These are phyloP conservation scores for Cheilosia soror DNA, from an alignment of 2,888 invertebrate species.

Conservation along the genomic window DNA sequence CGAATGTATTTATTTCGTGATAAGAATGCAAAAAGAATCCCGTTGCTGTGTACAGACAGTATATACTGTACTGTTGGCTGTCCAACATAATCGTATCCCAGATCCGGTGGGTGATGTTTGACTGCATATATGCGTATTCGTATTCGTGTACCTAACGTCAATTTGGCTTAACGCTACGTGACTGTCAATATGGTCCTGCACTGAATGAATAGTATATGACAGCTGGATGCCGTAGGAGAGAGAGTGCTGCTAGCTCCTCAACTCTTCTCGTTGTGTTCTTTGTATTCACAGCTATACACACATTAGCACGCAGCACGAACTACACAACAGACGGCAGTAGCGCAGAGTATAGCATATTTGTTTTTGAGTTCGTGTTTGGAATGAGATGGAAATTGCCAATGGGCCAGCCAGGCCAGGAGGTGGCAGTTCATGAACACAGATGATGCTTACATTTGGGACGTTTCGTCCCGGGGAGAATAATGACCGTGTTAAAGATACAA, in stretches of 20 bases:
- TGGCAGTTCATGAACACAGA: constrained; percentile 56
- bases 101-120: constrained; percentile 3
- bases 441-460: constrained; percentile 19
- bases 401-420: constrained; percentile 22
- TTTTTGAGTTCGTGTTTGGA: constrained; percentile 41
- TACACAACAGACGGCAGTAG: not conserved
- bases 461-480: constrained; percentile 44
- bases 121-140: not conserved
- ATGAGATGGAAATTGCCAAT: constrained; percentile 53
- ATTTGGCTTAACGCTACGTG: constrained; percentile 60
- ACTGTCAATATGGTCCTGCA: constrained; percentile 46
- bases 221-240: constrained; percentile 20
- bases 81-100: not conserved
- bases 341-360: constrained; percentile 39
- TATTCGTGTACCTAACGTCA: constrained; percentile 30
- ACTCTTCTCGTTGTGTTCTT: constrained; percentile 25
- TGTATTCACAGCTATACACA: constrained; percentile 24
- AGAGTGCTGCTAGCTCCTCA: constrained; percentile 12
- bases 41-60: constrained; percentile 29
- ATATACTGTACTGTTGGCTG: constrained; percentile 28
- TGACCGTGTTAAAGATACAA: constrained; percentile 61
- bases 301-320: not conserved
- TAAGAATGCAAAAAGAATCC: constrained; percentile 35
- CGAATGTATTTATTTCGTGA: constrained; percentile 57
- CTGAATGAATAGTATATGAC: constrained; percentile 28